Evolutionary conservation across 2,113 vertebrate genomes (phyloP).

Genomic region (Callithrix jacchus): DNA sequence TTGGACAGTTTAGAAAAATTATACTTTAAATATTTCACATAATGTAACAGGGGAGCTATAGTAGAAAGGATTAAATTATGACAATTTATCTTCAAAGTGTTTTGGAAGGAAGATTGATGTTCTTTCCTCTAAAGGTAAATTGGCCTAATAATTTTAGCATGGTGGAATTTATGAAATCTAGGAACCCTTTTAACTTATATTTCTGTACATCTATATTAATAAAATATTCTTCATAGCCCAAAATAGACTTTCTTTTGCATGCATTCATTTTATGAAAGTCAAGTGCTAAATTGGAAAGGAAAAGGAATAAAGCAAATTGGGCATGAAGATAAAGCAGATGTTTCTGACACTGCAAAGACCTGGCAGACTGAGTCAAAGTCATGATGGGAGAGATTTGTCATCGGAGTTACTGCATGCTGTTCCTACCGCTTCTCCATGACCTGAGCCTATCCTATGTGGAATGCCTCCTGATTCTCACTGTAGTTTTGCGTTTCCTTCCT

Average conservation of each 20-base stretch:
- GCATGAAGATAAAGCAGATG: conserved; percentile 12
- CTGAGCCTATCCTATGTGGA: neutral
- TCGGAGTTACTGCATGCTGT: neutral
- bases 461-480: neutral
- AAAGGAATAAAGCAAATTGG: conserved; percentile 29
- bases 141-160: conserved; percentile 51
- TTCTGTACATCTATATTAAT: conserved; percentile 46
- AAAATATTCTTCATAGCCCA: neutral
- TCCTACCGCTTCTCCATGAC: neutral
- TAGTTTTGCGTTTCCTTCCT: neutral
- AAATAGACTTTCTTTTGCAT: neutral
- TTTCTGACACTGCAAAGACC: neutral
- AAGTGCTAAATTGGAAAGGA: neutral
- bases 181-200: conserved; percentile 51
- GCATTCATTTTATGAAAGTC: conserved; percentile 45
- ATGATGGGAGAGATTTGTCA: neutral
- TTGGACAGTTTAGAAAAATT: neutral
- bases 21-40: conserved; percentile 28
- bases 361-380: neutral
- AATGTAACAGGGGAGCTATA: neutral
- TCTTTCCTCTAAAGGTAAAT: conserved; percentile 45
- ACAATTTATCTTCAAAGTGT: conserved; percentile 42
- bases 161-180: conserved; percentile 65
- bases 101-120: conserved; percentile 46
- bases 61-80: conserved; percentile 38